Percentiles rank a stretch among this genome's conserved stretches.
Evolutionary conservation across 2,797 vertebrate genomes (phyloP).

Genomic region (Cirrhinus mrigala): DNA sequence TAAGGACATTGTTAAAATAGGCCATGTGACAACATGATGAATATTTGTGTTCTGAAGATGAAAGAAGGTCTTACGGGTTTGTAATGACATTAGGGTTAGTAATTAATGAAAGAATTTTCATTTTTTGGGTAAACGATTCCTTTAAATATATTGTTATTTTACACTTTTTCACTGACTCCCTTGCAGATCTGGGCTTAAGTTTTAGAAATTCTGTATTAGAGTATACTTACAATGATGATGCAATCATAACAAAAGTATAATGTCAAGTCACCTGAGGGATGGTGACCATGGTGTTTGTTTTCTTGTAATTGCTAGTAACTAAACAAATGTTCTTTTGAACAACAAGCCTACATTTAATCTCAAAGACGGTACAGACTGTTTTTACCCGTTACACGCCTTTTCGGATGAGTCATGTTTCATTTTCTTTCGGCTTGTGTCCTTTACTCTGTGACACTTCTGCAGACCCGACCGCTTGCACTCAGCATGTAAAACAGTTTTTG

Average conservation of each 20-base stretch:
- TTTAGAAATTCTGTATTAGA: neutral
- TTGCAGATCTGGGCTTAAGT: no score
- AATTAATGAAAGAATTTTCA: neutral
- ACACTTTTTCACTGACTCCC: neutral
- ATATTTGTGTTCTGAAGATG: neutral
- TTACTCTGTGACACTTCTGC: constrained; percentile 10
- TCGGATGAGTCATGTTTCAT: constrained; percentile 35
- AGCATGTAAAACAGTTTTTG: constrained; percentile 45
- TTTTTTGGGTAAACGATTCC: neutral
- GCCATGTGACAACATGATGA: no score
- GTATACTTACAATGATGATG: neutral
- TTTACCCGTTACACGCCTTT: neutral
- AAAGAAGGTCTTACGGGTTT: neutral
- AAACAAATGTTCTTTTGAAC: neutral
- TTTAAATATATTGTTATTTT: neutral
- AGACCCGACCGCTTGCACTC: constrained; percentile 12
- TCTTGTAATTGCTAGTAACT: neutral
- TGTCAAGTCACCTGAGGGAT: neutral
- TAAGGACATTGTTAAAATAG: no score
- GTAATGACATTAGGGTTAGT: neutral
- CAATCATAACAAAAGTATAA: neutral
- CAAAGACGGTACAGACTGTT: neutral
- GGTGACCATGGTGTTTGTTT: constrained; percentile 2
- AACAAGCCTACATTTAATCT: neutral
- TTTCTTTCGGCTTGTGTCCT: constrained; percentile 8